Conservation (phyloP, 2,888 invertebrate species). For the Clunio marinus region DNA sequence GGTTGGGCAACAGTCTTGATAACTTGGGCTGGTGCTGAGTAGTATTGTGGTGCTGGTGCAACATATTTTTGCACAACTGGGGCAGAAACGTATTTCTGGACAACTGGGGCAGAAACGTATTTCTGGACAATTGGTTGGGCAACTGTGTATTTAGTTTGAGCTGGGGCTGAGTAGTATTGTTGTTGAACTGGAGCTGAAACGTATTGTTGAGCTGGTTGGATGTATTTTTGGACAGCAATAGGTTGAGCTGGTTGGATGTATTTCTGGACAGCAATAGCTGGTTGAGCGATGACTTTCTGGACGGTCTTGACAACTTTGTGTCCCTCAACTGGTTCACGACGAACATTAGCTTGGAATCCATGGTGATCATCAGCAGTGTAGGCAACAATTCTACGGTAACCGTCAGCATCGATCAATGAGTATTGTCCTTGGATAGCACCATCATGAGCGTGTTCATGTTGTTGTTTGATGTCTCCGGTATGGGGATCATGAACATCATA, state of each 20-base stretch:
- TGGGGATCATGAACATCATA: constrained; percentile 34
- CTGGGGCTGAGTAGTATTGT: constrained; percentile 8
- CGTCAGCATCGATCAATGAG: constrained; percentile 35
- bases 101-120: constrained; percentile 22
- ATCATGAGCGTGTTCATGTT: constrained; percentile 14
- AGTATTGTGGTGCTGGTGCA: constrained; percentile 8
- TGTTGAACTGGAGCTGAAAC: constrained; percentile 7
- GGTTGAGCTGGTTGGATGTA: background rate
- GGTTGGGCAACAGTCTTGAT: background rate
- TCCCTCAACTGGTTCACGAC: constrained; percentile 22
- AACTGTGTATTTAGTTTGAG: constrained; percentile 6
- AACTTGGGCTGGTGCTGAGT: constrained; percentile 25
- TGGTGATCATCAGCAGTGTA: constrained; percentile 37
- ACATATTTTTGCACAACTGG: constrained; percentile 8
- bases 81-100: background rate
- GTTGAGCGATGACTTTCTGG: constrained; percentile 16
- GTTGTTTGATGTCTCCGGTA: constrained; percentile 22
- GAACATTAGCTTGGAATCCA: constrained; percentile 33
- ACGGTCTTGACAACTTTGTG: constrained; percentile 25
- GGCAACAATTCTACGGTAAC: constrained; percentile 24
- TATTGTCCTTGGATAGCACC: constrained; percentile 29
- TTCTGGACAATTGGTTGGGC: background rate
- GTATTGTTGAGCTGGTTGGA: background rate
- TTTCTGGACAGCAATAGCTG: constrained; percentile 12
- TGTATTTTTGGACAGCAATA: background rate